phyloP scores from a whole-genome alignment of 2,113 vertebrate genomes.

The Cebus imitator region DNA sequence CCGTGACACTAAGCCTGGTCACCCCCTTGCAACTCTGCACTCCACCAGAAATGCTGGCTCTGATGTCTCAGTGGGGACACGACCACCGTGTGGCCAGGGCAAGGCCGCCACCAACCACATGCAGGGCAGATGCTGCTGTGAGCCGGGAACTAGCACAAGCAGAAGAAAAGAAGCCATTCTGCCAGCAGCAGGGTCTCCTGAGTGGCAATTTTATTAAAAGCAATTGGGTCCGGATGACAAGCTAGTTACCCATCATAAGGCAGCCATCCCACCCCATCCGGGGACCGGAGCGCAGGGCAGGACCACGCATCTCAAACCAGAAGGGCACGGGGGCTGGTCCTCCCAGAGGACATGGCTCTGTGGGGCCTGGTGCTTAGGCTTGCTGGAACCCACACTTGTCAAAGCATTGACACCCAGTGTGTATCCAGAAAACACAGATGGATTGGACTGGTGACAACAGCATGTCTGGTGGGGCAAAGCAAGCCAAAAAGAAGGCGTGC shows the following conservation, averaged over 20 bases:
- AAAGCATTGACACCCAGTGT: neutral
- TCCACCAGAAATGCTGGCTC: neutral
- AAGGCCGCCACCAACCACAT: fast-evolving
- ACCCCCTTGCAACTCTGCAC: neutral
- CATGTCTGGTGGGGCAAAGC: constrained; percentile 10
- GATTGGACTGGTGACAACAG: constrained; percentile 45
- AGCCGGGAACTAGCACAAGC: neutral
- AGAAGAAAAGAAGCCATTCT: neutral
- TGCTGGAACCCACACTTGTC: neutral
- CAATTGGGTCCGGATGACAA: neutral
- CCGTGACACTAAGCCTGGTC: fast-evolving
- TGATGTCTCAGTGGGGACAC: fast-evolving
- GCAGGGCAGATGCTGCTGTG: fast-evolving
- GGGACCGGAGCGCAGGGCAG: neutral
- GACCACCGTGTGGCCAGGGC: neutral
- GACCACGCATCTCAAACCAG: neutral
- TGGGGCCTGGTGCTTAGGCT: fast-evolving
- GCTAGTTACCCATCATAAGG: neutral
- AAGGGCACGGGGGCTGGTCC: neutral
- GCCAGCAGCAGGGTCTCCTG: neutral
- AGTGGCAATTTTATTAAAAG: neutral
- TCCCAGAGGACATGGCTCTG: neutral
- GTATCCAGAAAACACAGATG: constrained; percentile 69
- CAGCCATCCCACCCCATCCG: neutral
- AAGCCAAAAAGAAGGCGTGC: neutral